Evolutionary conservation across 2,113 vertebrate genomes (phyloP).

Genomic region (Aleadryas rufinucha): DNA sequence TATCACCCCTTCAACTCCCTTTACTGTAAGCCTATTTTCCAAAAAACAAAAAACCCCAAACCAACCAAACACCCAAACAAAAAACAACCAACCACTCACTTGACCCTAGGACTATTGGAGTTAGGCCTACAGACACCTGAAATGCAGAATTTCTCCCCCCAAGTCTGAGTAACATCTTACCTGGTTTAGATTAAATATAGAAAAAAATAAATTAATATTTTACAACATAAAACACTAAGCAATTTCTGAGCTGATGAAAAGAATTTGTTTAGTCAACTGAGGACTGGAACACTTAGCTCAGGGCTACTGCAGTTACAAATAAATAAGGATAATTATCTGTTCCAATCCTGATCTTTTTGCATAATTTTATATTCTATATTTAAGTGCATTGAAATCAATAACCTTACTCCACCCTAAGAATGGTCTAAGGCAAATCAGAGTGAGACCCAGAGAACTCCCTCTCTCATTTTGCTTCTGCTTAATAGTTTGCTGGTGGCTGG

Average conservation of each 20-base stretch:
- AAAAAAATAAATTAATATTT: conserved; percentile 13
- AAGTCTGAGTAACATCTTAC: neutral
- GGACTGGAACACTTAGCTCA: neutral
- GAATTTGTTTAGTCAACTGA: conserved; percentile 7
- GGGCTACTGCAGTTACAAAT: neutral
- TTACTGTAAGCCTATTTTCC: neutral
- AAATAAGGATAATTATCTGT: neutral
- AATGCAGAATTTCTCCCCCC: neutral
- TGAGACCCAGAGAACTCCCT: neutral
- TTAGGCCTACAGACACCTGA: neutral
- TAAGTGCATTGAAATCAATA: neutral
- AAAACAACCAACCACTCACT: neutral
- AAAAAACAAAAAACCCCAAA: neutral
- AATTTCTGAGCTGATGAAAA: conserved; percentile 14
- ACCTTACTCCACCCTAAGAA: neutral
- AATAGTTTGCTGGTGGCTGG: neutral
- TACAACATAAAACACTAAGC: neutral
- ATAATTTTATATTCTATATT: neutral
- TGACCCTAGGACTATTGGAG: neutral
- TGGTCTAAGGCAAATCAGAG: neutral
- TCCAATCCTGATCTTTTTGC: neutral
- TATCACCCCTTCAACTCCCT: neutral
- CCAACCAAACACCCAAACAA: neutral
- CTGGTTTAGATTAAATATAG: neutral
- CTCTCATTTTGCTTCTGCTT: neutral